A percentile compares a stretch with the other conserved stretches of the same genome.
Conservation (phyloP, 2,797 vertebrate genomes). For the Phaenicophaeus curvirostris region DNA sequence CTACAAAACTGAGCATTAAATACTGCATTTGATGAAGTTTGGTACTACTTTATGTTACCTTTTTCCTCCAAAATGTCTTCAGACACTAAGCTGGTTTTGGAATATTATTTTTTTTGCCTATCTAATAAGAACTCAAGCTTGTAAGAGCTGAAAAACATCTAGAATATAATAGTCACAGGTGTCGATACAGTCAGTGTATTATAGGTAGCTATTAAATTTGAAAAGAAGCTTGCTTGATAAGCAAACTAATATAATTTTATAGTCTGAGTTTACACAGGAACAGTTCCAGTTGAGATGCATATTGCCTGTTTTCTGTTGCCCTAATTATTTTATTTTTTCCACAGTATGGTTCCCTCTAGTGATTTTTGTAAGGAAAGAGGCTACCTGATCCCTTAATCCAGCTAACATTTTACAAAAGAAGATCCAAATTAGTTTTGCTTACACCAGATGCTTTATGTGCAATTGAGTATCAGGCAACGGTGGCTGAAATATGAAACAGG, state of each 20-base stretch:
- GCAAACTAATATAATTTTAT: conserved; percentile 51
- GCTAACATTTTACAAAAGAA: conserved; percentile 81
- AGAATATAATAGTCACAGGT: conserved; percentile 42
- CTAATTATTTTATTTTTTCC: conserved; percentile 78
- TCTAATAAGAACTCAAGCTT: conserved; percentile 5
- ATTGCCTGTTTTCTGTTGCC: conserved; percentile 51
- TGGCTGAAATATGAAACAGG: conserved; percentile 69
- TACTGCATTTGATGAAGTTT: not conserved
- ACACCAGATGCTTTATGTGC: conserved; percentile 82
- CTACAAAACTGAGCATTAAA: not conserved
- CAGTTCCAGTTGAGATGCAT: conserved; percentile 47
- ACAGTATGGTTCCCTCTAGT: conserved; percentile 76
- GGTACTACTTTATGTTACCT: not conserved
- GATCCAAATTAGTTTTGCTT: conserved; percentile 82
- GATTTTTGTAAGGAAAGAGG: conserved; percentile 80
- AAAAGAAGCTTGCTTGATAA: conserved; percentile 31
- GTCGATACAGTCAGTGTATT: conserved; percentile 8
- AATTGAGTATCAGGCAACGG: conserved; percentile 71
- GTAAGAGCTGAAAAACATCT: not conserved
- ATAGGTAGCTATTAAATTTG: conserved; percentile 22
- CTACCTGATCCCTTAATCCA: conserved; percentile 83
- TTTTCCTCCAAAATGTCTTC: not conserved
- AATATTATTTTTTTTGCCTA: not conserved
- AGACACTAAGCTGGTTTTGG: not conserved
- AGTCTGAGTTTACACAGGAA: conserved; percentile 54